Evolutionary conservation across 2,888 invertebrate genomes (phyloP), one percentile per base, ranked within the genome.

Genomic region (Resseliella maxima): DNA sequence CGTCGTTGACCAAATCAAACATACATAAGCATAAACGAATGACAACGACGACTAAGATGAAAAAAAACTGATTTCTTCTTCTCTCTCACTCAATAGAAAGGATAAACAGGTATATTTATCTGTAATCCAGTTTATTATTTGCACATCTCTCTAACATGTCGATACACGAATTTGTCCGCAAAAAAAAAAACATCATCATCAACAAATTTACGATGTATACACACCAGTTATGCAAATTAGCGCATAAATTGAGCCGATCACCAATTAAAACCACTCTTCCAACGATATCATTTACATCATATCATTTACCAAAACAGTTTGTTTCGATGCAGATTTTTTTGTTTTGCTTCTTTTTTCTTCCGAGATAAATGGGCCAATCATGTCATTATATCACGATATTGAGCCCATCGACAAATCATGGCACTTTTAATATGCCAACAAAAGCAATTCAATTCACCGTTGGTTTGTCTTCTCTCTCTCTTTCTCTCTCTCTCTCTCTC

Each of bases 71-170:
- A n/a, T n/a, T n/a, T n/a, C n/a, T n/a, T n/a, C n/a, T n/a, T n/a
- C n/a, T n/a, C n/a, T n/a, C n/a, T n/a, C n/a, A n/a, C n/a, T n/a
- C n/a, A 35, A 72, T 72, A 72, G 72, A 72, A 72, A 72, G 72
- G 72, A 72, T 72, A 72, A 72, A 72, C 72, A 72, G 72, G 72
- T 72, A 72, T 72, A 21, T 72, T 72, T n/a, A 35, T n/a, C n/a
- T 72, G 31, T 72, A 72, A 72, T 72, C 72, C 72, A 72, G 27
- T 72, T 72, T 6, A 72, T 72, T 12, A 72, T 72, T 59, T 59
- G 59, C 59, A 59, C 46, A 50, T n/a, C 59, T 24, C 31, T 5
- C 31, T 5, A 59, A 59, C n/a, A 31, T 35, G 12, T 31, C 15
- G 15, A 27, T 6, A 31, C 72, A 12, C 31, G 12, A 50, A 41